Evolutionary conservation across 2,113 vertebrate genomes (phyloP).

Genomic region (Neodontobutis hainanensis): DNA sequence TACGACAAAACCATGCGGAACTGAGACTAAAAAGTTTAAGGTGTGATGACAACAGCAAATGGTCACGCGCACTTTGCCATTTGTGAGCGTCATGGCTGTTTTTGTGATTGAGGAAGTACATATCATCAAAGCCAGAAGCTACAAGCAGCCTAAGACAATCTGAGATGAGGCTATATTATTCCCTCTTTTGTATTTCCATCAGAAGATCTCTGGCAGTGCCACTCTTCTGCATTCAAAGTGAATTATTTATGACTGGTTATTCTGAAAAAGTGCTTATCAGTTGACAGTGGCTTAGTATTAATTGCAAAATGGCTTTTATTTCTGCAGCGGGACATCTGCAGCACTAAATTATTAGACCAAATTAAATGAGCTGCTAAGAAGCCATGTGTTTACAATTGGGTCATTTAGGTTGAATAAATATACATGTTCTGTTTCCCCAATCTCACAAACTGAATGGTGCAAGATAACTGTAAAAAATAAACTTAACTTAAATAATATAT

Average conservation of each 20-base stretch:
- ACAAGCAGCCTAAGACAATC: slow-evolving; percentile 26
- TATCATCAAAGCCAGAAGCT: slow-evolving; percentile 31
- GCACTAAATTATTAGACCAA: slow-evolving; percentile 33
- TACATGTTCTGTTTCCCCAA: slow-evolving; percentile 4
- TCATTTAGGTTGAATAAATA: slow-evolving; percentile 25
- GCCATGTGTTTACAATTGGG: slow-evolving; percentile 23
- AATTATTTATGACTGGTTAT: slow-evolving; percentile 53
- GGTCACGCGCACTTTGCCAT: slow-evolving; percentile 32
- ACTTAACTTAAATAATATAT: no score
- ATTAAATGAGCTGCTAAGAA: slow-evolving; percentile 42
- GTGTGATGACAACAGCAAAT: slow-evolving; percentile 44
- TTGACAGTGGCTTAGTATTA: slow-evolving; percentile 66
- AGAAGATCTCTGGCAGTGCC: slow-evolving; percentile 42
- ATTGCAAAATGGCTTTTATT: slow-evolving; percentile 48
- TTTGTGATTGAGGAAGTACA: slow-evolving; percentile 8
- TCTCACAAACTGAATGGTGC: not conserved
- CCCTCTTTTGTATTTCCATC: slow-evolving; percentile 21
- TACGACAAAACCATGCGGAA: slow-evolving; percentile 69
- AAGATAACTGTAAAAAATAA: not conserved
- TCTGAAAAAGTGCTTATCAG: slow-evolving; percentile 55
- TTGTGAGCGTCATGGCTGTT: slow-evolving; percentile 32
- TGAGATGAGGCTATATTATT: slow-evolving; percentile 20
- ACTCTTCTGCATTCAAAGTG: slow-evolving; percentile 56
- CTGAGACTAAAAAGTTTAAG: slow-evolving; percentile 43
- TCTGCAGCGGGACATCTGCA: slow-evolving; percentile 53